Conservation (phyloP, 1,140 invertebrate genomes). For the Drosophila sproati region DNA sequence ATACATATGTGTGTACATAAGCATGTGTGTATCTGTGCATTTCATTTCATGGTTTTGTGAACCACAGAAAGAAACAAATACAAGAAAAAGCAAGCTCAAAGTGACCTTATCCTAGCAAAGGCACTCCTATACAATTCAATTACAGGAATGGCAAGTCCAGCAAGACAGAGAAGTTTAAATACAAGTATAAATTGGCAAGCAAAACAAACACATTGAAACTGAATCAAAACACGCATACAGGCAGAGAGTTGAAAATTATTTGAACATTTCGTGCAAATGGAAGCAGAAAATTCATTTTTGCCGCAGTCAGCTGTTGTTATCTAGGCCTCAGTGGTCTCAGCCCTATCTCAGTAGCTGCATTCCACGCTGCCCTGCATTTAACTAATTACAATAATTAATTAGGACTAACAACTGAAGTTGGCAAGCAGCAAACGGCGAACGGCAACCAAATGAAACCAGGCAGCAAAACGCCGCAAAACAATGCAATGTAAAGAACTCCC, state of each 20-base stretch:
- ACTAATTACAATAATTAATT: constrained; percentile 79
- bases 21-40: background rate
- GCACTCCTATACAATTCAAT: constrained; percentile 66
- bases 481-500: constrained; percentile 26
- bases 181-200: constrained; percentile 45
- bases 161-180: constrained; percentile 22
- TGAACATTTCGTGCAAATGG: constrained; percentile 71
- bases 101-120: constrained; percentile 20
- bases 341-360: constrained; percentile 25
- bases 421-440: constrained; percentile 30
- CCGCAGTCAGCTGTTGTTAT: constrained; percentile 73
- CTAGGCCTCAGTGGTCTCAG: constrained; percentile 29
- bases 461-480: constrained; percentile 39
- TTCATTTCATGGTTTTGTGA: constrained; percentile 25
- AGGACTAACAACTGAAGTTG: constrained; percentile 70
- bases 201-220: constrained; percentile 49
- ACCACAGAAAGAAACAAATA: constrained; percentile 31
- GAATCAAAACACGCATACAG: constrained; percentile 67
- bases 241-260: constrained; percentile 65
- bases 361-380: constrained; percentile 62
- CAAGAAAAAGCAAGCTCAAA: constrained; percentile 11
- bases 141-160: constrained; percentile 49
- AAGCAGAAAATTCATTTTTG: constrained; percentile 75
- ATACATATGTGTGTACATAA: background rate
- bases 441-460: constrained; percentile 42